Percentiles rank a stretch among this genome's conserved stretches.
Evolutionary conservation across 2,797 vertebrate species (phyloP).

Genomic region (Microhierax caerulescens): DNA sequence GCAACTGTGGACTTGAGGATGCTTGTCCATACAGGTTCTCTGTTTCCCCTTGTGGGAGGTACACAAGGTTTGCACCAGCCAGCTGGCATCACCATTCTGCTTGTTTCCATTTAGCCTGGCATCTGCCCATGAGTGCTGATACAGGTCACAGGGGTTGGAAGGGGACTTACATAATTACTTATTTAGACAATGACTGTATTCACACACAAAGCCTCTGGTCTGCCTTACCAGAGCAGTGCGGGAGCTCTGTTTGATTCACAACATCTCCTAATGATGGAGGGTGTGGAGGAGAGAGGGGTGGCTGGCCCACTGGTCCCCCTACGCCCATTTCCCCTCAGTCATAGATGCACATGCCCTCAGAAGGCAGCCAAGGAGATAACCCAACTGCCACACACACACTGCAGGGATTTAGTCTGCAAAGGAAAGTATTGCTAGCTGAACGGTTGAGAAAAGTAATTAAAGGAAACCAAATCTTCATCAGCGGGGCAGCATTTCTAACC

Average conservation of each 20-base stretch:
- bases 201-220: neutral
- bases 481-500: neutral
- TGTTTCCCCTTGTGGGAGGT: neutral
- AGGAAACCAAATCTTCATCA: neutral
- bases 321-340: neutral
- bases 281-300: neutral
- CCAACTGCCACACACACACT: neutral
- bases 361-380: neutral
- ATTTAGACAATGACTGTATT: conserved; percentile 14
- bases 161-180: neutral
- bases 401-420: neutral
- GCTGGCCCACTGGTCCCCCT: neutral
- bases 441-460: neutral
- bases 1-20: neutral
- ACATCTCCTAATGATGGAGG: neutral
- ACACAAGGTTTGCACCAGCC: neutral
- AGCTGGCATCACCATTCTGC: neutral
- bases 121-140: neutral
- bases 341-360: neutral
- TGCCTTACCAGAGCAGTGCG: neutral
- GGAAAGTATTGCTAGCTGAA: neutral
- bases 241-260: neutral
- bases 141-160: neutral
- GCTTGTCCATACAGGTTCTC: neutral
- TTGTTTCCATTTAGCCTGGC: neutral